Conservation (phyloP, 2,888 invertebrate species). For the Drosophila conformis region DNA sequence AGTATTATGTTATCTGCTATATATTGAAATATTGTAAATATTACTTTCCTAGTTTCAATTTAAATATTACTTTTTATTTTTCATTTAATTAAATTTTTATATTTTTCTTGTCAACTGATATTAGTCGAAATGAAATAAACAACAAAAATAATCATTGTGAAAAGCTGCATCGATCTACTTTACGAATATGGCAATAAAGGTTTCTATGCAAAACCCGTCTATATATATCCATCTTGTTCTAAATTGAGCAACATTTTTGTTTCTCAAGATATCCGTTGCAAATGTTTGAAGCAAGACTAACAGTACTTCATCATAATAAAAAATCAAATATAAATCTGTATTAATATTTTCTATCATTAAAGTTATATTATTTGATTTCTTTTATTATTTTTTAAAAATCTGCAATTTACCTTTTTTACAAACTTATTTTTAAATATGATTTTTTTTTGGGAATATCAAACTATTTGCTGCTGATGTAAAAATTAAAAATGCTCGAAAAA, state of each 20-base stretch:
- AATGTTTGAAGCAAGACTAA: background rate
- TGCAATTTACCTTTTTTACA: background rate
- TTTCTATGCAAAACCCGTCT: too few species aligned
- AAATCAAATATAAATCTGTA: background rate
- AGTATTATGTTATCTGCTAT: background rate
- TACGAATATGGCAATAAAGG: too few species aligned
- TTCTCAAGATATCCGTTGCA: too few species aligned
- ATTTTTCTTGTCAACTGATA: background rate
- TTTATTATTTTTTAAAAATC: background rate
- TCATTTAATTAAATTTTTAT: background rate
- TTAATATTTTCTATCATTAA: background rate
- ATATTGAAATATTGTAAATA: background rate
- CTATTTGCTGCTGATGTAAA: too few species aligned
- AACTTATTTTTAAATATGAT: background rate
- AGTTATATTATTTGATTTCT: background rate
- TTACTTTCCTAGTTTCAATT: background rate
- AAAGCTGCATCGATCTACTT: background rate
- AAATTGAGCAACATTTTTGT: too few species aligned
- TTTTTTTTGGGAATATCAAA: background rate
- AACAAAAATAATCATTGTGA: background rate
- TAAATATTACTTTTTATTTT: background rate
- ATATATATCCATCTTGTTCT: too few species aligned
- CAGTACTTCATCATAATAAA: background rate
- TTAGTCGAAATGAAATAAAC: background rate
- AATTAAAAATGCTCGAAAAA: background rate